phyloP scores from a whole-genome alignment of 2,113 vertebrate genomes.

The Nothocercus julius region DNA sequence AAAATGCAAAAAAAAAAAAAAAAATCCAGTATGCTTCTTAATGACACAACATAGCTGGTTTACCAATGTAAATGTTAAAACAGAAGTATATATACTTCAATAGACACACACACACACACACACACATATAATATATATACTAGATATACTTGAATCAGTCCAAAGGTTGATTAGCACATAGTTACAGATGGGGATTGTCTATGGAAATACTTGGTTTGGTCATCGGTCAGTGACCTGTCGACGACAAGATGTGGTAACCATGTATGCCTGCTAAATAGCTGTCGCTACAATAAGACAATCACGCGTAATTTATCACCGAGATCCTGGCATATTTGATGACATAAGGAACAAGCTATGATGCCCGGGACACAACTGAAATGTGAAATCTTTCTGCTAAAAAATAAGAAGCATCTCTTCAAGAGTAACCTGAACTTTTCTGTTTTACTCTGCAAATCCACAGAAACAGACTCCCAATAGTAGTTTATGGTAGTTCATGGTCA shows the following conservation, averaged over 20 bases:
- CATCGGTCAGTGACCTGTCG: conserved; percentile 42
- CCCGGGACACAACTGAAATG: background rate
- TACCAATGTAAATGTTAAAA: background rate
- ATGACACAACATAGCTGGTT: background rate
- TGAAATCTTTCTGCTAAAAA: background rate
- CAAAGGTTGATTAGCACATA: background rate
- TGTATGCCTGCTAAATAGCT: conserved; percentile 26
- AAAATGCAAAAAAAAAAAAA: background rate
- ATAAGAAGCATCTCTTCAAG: background rate
- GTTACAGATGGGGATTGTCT: background rate
- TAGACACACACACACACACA: no score
- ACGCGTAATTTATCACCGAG: conserved; percentile 63
- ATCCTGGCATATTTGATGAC: conserved; percentile 44
- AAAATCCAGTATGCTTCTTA: background rate
- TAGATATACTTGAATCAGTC: background rate
- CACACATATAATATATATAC: no score
- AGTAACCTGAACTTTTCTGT: background rate
- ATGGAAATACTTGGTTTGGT: background rate
- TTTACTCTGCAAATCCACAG: background rate
- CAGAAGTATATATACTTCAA: background rate
- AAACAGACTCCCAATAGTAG: conserved; percentile 16
- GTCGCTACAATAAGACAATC: conserved; percentile 42
- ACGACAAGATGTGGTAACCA: conserved; percentile 48
- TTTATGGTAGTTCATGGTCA: conserved; percentile 41
- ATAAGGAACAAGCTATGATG: conserved; percentile 34